Evolutionary conservation across 2,888 invertebrate genomes (phyloP).

Genomic region (Thymelicus lineola): DNA sequence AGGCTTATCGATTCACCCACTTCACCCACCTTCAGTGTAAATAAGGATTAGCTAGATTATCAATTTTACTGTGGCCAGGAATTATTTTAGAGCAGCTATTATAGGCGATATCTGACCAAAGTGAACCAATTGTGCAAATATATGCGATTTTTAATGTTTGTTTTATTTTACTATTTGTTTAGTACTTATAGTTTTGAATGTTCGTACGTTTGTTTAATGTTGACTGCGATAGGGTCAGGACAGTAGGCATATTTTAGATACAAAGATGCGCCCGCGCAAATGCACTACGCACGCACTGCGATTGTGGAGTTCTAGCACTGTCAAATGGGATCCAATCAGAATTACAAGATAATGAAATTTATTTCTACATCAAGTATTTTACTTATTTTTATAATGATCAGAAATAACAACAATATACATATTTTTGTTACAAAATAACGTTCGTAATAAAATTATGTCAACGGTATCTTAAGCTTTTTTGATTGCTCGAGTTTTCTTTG

Average conservation of each 20-base stretch:
- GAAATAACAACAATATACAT: no score
- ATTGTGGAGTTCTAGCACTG: neutral
- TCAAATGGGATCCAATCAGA: neutral
- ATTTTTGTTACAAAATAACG: no score
- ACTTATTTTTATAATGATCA: no score
- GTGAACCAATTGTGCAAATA: constrained; percentile 78
- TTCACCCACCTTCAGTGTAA: constrained; percentile 76
- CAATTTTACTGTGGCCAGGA: constrained; percentile 72
- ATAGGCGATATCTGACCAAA: constrained; percentile 54
- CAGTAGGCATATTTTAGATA: constrained; percentile 33
- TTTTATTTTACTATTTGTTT: constrained; percentile 56
- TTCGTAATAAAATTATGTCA: no score
- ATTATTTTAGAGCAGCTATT: constrained; percentile 64
- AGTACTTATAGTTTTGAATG: constrained; percentile 54
- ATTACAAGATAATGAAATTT: neutral
- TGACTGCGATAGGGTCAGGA: neutral
- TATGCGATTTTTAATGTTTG: constrained; percentile 50
- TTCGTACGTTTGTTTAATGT: constrained; percentile 54
- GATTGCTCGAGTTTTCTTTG: no score
- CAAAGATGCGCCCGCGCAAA: constrained; percentile 37
- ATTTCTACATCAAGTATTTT: neutral
- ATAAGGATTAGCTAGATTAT: constrained; percentile 79
- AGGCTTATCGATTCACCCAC: constrained; percentile 74
- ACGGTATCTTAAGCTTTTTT: no score
- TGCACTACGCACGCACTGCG: constrained; percentile 28